These are phyloP conservation scores for Cryptocephalus moraei DNA, from an alignment of 2,888 invertebrate genomes.

Conservation along the genomic window DNA sequence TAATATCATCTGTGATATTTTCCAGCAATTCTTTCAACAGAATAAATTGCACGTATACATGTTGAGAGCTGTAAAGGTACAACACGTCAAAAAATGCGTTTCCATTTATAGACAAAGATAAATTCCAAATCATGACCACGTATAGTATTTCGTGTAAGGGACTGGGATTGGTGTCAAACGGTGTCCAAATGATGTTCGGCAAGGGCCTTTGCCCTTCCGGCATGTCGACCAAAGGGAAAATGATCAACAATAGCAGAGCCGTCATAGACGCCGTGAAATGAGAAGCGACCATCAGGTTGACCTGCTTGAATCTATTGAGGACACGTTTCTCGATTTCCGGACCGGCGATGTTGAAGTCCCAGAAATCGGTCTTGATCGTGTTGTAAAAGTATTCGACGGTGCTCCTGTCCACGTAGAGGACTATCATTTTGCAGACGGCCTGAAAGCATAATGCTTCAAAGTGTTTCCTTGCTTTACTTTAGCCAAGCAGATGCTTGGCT, in stretches of 20 bases:
- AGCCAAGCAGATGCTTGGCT: too few relatives aligned
- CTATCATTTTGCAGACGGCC: slow-evolving; percentile 11
- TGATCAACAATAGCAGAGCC: slow-evolving; percentile 4
- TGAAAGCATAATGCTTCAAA: slow-evolving; percentile 8
- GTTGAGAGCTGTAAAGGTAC: slow-evolving; percentile 12
- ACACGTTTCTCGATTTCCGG: slow-evolving; percentile 5
- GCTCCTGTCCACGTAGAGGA: slow-evolving; percentile 7
- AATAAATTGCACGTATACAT: slow-evolving; percentile 13
- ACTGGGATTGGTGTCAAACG: slow-evolving; percentile 14
- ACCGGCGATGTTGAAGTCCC: slow-evolving; percentile 13
- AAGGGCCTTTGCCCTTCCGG: slow-evolving; percentile 13
- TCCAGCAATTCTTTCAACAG: slow-evolving; percentile 10
- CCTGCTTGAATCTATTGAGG: slow-evolving; percentile 5
- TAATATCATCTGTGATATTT: slow-evolving; percentile 10
- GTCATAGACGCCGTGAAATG: slow-evolving; percentile 4
- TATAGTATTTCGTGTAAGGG: slow-evolving; percentile 15
- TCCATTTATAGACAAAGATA: slow-evolving; percentile 11
- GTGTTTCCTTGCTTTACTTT: background rate
- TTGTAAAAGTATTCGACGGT: slow-evolving; percentile 11
- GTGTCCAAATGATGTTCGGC: slow-evolving; percentile 14
- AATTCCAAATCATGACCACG: slow-evolving; percentile 10
- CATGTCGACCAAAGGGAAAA: slow-evolving; percentile 12
- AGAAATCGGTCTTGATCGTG: slow-evolving; percentile 10
- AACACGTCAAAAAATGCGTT: slow-evolving; percentile 13
- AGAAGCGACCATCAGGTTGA: slow-evolving; percentile 4